Conservation (phyloP, 2,888 invertebrate genomes). For the Cistogaster globosa region DNA sequence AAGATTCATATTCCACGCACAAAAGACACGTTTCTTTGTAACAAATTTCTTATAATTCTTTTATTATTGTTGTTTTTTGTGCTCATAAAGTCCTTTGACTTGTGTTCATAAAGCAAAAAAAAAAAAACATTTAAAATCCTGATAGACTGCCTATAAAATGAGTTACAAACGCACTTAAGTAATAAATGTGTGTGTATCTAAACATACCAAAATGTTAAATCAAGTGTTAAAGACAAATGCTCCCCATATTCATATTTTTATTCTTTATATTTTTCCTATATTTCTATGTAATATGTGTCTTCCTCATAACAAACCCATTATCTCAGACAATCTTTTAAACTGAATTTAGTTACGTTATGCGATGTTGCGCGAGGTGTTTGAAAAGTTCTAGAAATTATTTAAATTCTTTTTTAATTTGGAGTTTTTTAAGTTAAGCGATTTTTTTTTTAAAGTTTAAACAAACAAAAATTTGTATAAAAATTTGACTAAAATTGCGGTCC, state of each 20-base stretch:
- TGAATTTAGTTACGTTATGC: conserved; percentile 6
- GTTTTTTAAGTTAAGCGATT: no score
- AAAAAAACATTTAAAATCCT: conserved; percentile 46
- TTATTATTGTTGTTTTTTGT: conserved; percentile 29
- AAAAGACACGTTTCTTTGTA: conserved; percentile 69
- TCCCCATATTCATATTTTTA: conserved; percentile 48
- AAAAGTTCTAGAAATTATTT: conserved; percentile 2
- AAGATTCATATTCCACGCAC: conserved; percentile 72
- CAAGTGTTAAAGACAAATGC: conserved; percentile 68
- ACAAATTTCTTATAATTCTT: conserved; percentile 42
- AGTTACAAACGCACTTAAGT: neutral
- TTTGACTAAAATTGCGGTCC: no score
- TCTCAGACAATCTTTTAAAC: conserved; percentile 59
- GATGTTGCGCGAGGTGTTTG: conserved; percentile 4
- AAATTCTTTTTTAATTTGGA: no score
- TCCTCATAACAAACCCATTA: conserved; percentile 56
- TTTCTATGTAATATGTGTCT: conserved; percentile 48
- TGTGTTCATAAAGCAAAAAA: conserved; percentile 5
- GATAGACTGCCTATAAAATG: conserved; percentile 49
- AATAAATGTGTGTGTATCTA: neutral
- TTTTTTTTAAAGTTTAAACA: no score
- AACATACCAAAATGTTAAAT: conserved; percentile 65
- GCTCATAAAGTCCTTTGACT: conserved; percentile 40
- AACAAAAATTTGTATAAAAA: no score
- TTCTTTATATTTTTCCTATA: conserved; percentile 2